Conservation (phyloP, 2,113 vertebrate species). For the Colossoma macropomum region DNA sequence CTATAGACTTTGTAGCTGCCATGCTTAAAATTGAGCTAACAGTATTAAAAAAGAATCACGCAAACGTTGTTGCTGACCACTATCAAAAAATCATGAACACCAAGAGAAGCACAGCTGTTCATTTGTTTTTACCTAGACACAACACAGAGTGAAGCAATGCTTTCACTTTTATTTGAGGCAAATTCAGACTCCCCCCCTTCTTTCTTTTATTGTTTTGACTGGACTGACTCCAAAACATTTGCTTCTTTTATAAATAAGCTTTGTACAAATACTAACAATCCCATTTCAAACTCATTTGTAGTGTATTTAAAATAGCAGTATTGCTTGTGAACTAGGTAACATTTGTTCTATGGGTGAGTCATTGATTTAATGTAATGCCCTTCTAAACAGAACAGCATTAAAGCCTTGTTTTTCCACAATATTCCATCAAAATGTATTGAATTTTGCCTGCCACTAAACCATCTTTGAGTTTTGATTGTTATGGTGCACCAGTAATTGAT, state of each 20-base stretch:
- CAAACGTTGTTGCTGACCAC: no score
- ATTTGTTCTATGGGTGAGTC: no score
- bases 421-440: no score
- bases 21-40: neutral
- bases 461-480: no score
- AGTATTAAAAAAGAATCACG: no score
- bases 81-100: neutral
- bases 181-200: neutral
- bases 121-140: neutral
- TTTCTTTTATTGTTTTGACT: neutral
- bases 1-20: neutral
- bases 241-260: neutral
- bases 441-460: no score
- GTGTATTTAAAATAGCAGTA: no score
- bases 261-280: neutral
- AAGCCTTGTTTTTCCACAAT: no score
- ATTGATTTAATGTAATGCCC: no score
- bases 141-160: neutral
- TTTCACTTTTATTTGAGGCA: neutral
- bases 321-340: no score
- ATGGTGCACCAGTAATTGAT: no score
- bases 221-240: neutral
- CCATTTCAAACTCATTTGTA: neutral
- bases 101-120: neutral
- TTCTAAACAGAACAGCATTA: no score